These are phyloP conservation scores for Mastigias papua DNA, from an alignment of 30 jellyfish, hydroid and myxozoan genomes.

Conservation along the genomic window DNA sequence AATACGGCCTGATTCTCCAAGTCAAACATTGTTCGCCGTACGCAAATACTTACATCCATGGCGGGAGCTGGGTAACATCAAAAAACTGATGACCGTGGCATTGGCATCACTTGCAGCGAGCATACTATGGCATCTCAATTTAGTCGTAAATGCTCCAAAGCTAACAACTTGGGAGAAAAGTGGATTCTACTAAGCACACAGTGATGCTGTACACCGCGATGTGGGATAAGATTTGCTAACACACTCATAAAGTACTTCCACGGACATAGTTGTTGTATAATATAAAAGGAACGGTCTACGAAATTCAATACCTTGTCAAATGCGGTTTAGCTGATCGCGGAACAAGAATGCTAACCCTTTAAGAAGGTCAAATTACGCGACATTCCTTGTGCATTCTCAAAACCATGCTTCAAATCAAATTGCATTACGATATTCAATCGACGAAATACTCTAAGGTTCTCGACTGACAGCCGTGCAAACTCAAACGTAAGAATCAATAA, in stretches of 20 bases:
- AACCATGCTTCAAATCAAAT: conserved; percentile 1
- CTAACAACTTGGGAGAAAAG: no score
- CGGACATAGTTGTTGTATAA: background rate
- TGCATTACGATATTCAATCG: background rate
- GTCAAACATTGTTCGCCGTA: background rate
- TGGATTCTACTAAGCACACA: no score
- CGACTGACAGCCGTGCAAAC: background rate
- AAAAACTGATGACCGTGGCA: no score
- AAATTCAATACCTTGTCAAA: conserved; percentile 24
- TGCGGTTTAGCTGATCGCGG: conserved; percentile 4
- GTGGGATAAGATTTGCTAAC: background rate
- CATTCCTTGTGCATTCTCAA: background rate
- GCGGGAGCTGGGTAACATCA: no score
- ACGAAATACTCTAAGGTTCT: background rate
- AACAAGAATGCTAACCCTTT: background rate
- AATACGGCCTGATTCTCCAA: background rate
- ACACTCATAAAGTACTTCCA: background rate
- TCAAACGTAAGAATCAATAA: background rate
- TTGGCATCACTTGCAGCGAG: background rate
- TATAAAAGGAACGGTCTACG: background rate
- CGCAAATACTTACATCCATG: background rate
- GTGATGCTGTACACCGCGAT: no score
- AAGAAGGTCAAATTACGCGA: background rate
- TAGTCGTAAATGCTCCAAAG: no score
- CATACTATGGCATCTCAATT: no score